Evolutionary conservation across 2,797 vertebrate genomes (phyloP).

Genomic region (Rhabdomys pumilio): DNA sequence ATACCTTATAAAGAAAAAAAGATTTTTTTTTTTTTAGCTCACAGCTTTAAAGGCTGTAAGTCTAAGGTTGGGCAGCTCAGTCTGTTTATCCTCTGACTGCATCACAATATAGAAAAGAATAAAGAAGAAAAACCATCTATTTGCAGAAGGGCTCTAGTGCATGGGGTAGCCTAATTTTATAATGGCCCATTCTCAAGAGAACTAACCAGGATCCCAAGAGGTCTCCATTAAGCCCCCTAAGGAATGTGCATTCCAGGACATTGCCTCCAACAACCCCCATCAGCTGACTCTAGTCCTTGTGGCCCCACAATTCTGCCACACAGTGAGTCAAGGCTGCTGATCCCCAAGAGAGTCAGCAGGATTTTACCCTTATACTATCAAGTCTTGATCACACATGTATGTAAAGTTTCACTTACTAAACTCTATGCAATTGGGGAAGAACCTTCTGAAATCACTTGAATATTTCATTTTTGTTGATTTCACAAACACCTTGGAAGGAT

Average conservation of each 20-base stretch:
- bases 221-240: background rate
- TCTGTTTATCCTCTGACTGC: background rate
- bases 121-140: background rate
- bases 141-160: background rate
- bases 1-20: background rate
- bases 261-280: background rate
- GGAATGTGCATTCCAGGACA: background rate
- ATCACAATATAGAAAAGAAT: background rate
- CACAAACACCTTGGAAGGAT: background rate
- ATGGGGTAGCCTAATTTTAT: background rate
- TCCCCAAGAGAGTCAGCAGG: too few species aligned
- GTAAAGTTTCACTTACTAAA: background rate
- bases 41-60: background rate
- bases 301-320: background rate
- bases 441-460: background rate
- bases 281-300: background rate
- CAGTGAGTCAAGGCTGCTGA: background rate
- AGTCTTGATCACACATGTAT: accelerated
- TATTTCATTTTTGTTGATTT: background rate
- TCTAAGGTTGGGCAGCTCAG: background rate
- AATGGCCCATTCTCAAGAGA: background rate
- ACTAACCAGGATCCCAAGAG: background rate
- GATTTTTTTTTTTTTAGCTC: background rate
- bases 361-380: background rate
- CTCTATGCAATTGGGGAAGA: background rate